Percentiles rank a stretch among this genome's conserved stretches.
Conservation (phyloP, 2,113 vertebrate species). For the Peromyscus leucopus region DNA sequence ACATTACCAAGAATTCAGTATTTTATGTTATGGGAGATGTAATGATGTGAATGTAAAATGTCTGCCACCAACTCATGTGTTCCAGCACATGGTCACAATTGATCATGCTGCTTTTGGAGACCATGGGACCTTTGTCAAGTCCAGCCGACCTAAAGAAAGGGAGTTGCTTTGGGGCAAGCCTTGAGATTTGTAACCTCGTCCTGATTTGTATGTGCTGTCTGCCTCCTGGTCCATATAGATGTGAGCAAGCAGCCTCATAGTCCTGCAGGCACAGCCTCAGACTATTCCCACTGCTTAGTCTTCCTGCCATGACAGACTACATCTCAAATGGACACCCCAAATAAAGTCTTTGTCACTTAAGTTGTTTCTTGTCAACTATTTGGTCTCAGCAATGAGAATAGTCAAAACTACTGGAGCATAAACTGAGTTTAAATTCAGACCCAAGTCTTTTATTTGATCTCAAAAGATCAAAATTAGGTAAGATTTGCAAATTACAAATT, state of each 20-base stretch:
- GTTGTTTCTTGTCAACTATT: not conserved
- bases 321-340: not conserved
- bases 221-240: not conserved
- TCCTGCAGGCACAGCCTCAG: not conserved
- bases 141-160: not conserved
- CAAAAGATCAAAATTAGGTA: slow-evolving; percentile 32
- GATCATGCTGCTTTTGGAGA: not conserved
- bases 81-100: not conserved
- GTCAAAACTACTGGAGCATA: not conserved
- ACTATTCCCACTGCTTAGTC: not conserved
- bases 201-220: not conserved
- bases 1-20: not conserved
- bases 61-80: not conserved
- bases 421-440: slow-evolving; percentile 13
- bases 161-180: not conserved
- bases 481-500: not conserved
- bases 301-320: not conserved
- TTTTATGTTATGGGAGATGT: not conserved
- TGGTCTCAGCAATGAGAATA: not conserved
- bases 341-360: not conserved
- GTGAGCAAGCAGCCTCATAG: not conserved
- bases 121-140: not conserved
- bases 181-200: not conserved
- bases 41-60: not conserved
- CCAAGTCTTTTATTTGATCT: slow-evolving; percentile 4